phyloP scores from a whole-genome alignment of 2,113 vertebrate species.

The Xenopus tropicalis region DNA sequence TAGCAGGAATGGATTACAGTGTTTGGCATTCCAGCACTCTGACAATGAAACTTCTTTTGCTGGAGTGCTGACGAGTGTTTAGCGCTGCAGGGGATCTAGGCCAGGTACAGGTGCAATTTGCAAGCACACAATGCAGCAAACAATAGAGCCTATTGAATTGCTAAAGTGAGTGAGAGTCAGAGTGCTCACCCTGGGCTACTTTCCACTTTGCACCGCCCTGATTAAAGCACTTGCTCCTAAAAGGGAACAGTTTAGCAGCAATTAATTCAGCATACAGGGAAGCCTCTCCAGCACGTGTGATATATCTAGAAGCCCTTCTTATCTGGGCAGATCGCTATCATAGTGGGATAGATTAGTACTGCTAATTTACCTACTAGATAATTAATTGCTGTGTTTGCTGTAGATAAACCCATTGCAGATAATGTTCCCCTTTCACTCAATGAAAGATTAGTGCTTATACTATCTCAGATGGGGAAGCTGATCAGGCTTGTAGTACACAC shows the following conservation, averaged over 20 bases:
- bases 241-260: neutral
- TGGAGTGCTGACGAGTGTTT: neutral
- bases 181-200: conserved; percentile 8
- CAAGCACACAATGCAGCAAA: conserved; percentile 9
- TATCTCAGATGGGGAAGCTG: neutral
- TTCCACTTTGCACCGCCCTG: neutral
- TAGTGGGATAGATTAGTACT: neutral
- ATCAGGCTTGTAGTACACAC: conserved; percentile 53
- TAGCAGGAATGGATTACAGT: conserved; percentile 7
- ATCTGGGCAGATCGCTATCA: conserved; percentile 7
- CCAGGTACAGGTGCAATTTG: conserved; percentile 25
- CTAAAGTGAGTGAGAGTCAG: conserved; percentile 3
- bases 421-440: neutral
- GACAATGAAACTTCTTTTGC: neutral
- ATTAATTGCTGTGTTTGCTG: neutral
- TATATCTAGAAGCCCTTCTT: neutral
- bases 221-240: neutral
- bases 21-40: conserved; percentile 25
- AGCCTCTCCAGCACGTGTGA: neutral
- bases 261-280: conserved; percentile 3
- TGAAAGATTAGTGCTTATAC: neutral
- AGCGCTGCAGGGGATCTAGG: conserved; percentile 14
- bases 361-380: neutral
- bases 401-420: neutral
- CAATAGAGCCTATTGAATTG: conserved; percentile 14